These are phyloP conservation scores for Neotragus pygmaeus DNA, from an alignment of 2,113 vertebrate genomes.

Conservation along the genomic window DNA sequence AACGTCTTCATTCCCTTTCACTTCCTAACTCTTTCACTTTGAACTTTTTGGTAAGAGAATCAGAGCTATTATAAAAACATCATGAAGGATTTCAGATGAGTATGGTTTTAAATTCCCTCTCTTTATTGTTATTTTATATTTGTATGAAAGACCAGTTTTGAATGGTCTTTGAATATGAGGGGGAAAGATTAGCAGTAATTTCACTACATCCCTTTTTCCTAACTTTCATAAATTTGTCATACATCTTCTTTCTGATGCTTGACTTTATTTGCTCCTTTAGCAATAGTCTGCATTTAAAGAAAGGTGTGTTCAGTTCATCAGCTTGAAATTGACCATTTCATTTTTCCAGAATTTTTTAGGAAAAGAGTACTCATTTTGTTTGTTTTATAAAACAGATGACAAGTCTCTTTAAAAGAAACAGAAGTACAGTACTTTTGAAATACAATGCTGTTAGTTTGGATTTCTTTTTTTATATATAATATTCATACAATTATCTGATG, in stretches of 20 bases:
- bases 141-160: slow-evolving; percentile 80
- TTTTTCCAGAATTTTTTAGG: slow-evolving; percentile 72
- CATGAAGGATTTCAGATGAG: slow-evolving; percentile 76
- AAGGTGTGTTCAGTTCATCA: slow-evolving; percentile 76
- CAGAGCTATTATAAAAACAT: slow-evolving; percentile 75
- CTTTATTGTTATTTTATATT: slow-evolving; percentile 78
- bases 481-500: slow-evolving; percentile 75
- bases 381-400: slow-evolving; percentile 74
- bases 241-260: slow-evolving; percentile 75
- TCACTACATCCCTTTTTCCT: slow-evolving; percentile 73
- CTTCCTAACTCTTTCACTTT: slow-evolving; percentile 68
- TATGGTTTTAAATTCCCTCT: slow-evolving; percentile 74
- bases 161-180: slow-evolving; percentile 79
- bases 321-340: slow-evolving; percentile 61
- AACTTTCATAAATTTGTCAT: slow-evolving; percentile 74
- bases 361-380: slow-evolving; percentile 68
- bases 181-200: slow-evolving; percentile 72
- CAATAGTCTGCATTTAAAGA: slow-evolving; percentile 80
- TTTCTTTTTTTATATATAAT: slow-evolving; percentile 76
- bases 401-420: slow-evolving; percentile 77
- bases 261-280: slow-evolving; percentile 72
- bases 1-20: slow-evolving; percentile 77
- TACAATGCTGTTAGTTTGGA: slow-evolving; percentile 75
- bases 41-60: slow-evolving; percentile 77
- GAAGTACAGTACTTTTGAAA: slow-evolving; percentile 78